Conservation (phyloP, 2,888 invertebrate species). For the Pollenia griseotomentosa region DNA sequence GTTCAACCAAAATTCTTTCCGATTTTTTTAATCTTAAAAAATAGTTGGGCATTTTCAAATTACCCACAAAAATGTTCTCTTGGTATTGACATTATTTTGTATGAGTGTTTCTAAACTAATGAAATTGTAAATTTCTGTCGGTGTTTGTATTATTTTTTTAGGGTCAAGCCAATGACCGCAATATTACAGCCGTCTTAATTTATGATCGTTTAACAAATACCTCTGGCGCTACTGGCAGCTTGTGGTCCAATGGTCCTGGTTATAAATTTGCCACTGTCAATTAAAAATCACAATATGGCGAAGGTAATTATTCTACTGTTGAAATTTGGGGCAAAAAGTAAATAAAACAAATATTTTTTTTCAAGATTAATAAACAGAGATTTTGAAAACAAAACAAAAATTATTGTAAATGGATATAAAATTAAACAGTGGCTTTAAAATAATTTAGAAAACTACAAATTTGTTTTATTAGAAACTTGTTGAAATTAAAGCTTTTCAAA, state of each 20-base stretch:
- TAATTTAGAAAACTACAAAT: too few relatives aligned
- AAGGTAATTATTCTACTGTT: constrained; percentile 78
- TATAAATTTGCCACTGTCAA: constrained; percentile 72
- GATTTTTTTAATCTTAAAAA: too few relatives aligned
- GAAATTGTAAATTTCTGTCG: not conserved
- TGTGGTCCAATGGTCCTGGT: constrained; percentile 76
- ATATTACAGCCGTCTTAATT: constrained; percentile 75
- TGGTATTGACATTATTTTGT: too few relatives aligned
- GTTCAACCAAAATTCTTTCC: too few relatives aligned
- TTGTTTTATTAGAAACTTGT: too few relatives aligned
- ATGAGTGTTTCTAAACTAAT: too few relatives aligned
- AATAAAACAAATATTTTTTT: not conserved
- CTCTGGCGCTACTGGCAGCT: constrained; percentile 75
- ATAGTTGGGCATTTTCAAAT: too few relatives aligned
- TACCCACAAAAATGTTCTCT: too few relatives aligned
- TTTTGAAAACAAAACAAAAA: not conserved
- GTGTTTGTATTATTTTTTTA: constrained; percentile 45
- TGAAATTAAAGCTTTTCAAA: too few relatives aligned
- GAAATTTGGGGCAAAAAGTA: constrained; percentile 70
- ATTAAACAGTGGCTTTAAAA: too few relatives aligned
- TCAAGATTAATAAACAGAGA: not conserved
- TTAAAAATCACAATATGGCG: constrained; percentile 72
- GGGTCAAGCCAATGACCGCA: constrained; percentile 70
- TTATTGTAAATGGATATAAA: too few relatives aligned
- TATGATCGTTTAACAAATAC: constrained; percentile 78